A percentile compares a stretch with the other conserved stretches of the same genome.
Evolutionary conservation across 30 jellyfish, hydroid and myxozoan species (phyloP).

Genomic region (Hydractinia symbiolongicarpus): DNA sequence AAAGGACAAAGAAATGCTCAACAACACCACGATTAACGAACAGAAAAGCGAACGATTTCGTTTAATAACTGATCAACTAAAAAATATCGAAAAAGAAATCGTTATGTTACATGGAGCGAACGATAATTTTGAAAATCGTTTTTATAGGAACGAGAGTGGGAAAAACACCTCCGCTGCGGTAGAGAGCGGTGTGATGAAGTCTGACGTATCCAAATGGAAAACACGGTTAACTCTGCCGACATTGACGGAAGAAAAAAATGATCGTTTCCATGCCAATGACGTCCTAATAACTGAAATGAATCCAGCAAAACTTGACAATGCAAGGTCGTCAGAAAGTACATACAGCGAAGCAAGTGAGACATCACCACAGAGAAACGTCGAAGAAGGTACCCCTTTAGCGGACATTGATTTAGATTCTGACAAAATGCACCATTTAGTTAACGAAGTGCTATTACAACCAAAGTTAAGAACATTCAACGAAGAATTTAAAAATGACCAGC

Average conservation of each 20-base stretch:
- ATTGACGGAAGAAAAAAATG: too few relatives aligned
- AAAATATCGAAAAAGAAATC: slow-evolving; percentile 14
- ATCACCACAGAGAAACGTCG: background rate
- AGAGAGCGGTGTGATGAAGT: background rate
- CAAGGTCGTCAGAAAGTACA: too few relatives aligned
- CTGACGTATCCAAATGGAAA: too few relatives aligned
- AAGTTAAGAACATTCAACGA: background rate
- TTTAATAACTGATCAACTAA: background rate
- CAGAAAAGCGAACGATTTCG: slow-evolving; percentile 8
- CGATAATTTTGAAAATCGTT: background rate
- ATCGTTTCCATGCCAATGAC: too few relatives aligned
- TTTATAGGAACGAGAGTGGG: background rate
- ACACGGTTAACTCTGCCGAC: too few relatives aligned
- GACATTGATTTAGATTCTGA: slow-evolving; percentile 12
- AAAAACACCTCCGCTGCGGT: background rate
- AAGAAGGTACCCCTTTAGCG: background rate
- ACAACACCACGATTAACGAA: background rate
- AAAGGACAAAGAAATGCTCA: background rate
- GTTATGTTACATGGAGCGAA: slow-evolving; percentile 1
- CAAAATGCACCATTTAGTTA: slow-evolving; percentile 14
- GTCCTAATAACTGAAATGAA: too few relatives aligned
- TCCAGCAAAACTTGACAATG: too few relatives aligned
- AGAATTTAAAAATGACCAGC: background rate
- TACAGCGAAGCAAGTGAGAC: too few relatives aligned
- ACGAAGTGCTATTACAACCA: slow-evolving; percentile 7